phyloP scores from a whole-genome alignment of 1,140 invertebrate species.

The Paralvinella palmiformis region DNA sequence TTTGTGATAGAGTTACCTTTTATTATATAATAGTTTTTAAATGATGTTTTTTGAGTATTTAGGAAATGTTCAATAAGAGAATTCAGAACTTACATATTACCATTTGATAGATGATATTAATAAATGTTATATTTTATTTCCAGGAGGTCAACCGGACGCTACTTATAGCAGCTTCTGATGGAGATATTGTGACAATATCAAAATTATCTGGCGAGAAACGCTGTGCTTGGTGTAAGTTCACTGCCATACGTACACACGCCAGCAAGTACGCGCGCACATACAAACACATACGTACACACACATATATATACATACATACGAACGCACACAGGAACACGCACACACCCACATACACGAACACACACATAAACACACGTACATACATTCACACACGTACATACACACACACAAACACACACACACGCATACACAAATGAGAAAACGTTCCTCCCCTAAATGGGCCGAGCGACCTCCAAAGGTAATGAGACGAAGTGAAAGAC shows the following conservation, averaged over 20 bases:
- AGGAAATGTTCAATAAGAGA: not conserved
- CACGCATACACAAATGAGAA: too few species aligned
- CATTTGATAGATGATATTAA: not conserved
- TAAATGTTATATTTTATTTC: not conserved
- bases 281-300: not conserved
- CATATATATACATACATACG: too few species aligned
- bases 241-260: not conserved
- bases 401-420: too few species aligned
- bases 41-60: not conserved
- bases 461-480: too few species aligned
- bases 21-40: not conserved
- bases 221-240: slow-evolving; percentile 6
- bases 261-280: not conserved
- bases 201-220: slow-evolving; percentile 5
- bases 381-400: not conserved
- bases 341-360: not conserved
- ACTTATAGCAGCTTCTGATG: slow-evolving; percentile 12
- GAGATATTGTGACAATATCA: slow-evolving; percentile 4
- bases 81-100: not conserved
- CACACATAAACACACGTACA: not conserved
- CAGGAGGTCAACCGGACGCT: not conserved
- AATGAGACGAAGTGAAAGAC: too few species aligned
- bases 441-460: too few species aligned
- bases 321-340: not conserved
- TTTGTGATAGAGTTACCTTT: not conserved